Conservation (phyloP, 1,140 invertebrate genomes). For the Aphelenchoides besseyi region DNA sequence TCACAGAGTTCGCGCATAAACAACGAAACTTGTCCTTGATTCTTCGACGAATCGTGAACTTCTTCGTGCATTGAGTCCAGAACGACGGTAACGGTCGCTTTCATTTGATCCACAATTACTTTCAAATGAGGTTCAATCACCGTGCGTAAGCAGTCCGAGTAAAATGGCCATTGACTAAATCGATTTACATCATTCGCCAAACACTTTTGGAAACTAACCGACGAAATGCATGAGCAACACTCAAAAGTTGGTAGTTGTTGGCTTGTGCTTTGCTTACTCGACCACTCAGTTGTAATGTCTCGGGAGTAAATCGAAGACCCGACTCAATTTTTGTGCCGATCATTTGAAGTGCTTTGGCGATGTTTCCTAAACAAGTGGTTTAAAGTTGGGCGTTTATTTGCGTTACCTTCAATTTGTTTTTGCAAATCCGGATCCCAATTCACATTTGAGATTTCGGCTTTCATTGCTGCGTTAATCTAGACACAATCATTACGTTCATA, state of each 20-base stretch:
- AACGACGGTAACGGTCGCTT: constrained; percentile 39
- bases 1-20: constrained; percentile 57
- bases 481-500: constrained; percentile 22
- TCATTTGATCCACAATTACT: constrained; percentile 35
- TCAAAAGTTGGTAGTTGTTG: constrained; percentile 52
- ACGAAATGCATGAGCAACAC: constrained; percentile 35
- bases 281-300: constrained; percentile 47
- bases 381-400: no score
- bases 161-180: constrained; percentile 49
- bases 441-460: constrained; percentile 51
- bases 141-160: constrained; percentile 25
- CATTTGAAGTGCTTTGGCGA: constrained; percentile 45
- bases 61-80: constrained; percentile 54
- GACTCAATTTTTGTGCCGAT: constrained; percentile 49
- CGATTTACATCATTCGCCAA: constrained; percentile 10
- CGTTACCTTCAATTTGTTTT: constrained; percentile 40
- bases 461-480: constrained; percentile 49
- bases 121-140: constrained; percentile 46
- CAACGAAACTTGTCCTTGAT: constrained; percentile 31
- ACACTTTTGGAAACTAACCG: neutral
- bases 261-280: constrained; percentile 41
- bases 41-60: constrained; percentile 21
- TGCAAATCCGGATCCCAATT: constrained; percentile 47
- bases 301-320: constrained; percentile 27
- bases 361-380: constrained; percentile 35